Base-by-base conservation (phyloP, 2,797 vertebrate genomes). In the Lepus oiostolus region DNA sequence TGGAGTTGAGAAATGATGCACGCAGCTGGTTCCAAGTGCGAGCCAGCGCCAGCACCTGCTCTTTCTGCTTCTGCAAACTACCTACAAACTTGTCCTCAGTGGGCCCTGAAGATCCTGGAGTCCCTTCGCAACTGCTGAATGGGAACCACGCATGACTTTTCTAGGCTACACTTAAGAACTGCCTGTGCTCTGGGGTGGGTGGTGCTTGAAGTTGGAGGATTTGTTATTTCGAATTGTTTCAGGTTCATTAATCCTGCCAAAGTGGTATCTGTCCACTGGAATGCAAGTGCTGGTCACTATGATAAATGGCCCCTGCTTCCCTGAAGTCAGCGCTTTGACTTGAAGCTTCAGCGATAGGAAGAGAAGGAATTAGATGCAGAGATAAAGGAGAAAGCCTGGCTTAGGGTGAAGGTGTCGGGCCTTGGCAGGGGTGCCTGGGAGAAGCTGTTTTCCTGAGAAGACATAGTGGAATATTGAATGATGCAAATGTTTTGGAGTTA, bases 71-170 rank as follows among this genome's bases (percentile, higher is more conserved):
- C 26, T 2, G 58, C 42, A 32, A 13, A 52, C 26, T 58, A 7
- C 75, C 32, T n/a, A 70, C 47, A 35, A 32, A 5, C 5, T 6
- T 84, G 32, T 54, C 24, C 35, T 54, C 21, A 14, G 24, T 30
- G 54, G 16, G 19, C 83, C 26, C 86, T 71, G 62, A 42, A 74
- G 26, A 38, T 58, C 62, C 30, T 9, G 16, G 60, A 35, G 21
- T 26, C 50, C 52, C 26, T 74, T 86, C 17, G 4, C 17, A 24
- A 47, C 24, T 38, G 70, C 10, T 35, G 58, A 76, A 3, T 52
- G 24, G 35, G 90, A 76, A 90, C 35, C 58, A 75, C 70, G 77
- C 50, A 71, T 63, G 80, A 32, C 6, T 60, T 79, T 93, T 83
- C 30, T 68, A 72, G 32, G 80, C 21, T n/a, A 14, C 3, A 1